Conservation (phyloP, 2,888 invertebrate species). For the Julus scanicus region DNA sequence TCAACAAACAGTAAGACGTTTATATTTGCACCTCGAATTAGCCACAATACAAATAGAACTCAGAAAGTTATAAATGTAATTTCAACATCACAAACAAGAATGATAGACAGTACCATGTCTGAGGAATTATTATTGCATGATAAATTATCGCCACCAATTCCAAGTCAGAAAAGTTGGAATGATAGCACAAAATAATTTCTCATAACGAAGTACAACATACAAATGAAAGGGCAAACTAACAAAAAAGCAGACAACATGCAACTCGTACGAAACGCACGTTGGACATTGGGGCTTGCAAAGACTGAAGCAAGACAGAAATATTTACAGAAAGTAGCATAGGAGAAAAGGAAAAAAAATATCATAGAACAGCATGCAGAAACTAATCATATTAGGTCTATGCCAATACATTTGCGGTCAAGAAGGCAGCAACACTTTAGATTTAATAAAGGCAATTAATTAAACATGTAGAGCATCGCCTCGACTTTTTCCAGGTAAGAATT, state of each 20-base stretch:
- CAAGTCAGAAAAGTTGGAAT: background rate
- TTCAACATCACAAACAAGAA: too few species aligned
- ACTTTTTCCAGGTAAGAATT: constrained; percentile 35
- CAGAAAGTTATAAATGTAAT: too few species aligned
- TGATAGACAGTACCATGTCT: background rate
- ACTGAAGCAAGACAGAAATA: background rate
- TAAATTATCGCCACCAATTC: background rate
- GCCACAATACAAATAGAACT: too few species aligned
- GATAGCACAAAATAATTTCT: background rate
- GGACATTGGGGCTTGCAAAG: background rate
- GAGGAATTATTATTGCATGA: background rate
- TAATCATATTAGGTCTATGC: background rate
- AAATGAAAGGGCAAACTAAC: background rate
- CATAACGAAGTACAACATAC: background rate
- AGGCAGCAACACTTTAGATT: constrained; percentile 27
- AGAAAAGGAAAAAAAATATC: background rate
- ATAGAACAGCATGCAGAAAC: background rate
- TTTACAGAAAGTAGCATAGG: background rate
- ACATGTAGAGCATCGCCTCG: constrained; percentile 48
- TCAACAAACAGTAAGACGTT: too few species aligned
- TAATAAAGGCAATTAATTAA: background rate
- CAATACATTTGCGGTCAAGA: background rate
- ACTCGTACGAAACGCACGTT: background rate
- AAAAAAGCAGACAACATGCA: background rate
- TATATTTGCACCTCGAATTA: too few species aligned